Evolutionary conservation across 2,888 invertebrate species (phyloP), one percentile per base, ranked within the genome.

Genomic region (Habroteleia sp.): DNA sequence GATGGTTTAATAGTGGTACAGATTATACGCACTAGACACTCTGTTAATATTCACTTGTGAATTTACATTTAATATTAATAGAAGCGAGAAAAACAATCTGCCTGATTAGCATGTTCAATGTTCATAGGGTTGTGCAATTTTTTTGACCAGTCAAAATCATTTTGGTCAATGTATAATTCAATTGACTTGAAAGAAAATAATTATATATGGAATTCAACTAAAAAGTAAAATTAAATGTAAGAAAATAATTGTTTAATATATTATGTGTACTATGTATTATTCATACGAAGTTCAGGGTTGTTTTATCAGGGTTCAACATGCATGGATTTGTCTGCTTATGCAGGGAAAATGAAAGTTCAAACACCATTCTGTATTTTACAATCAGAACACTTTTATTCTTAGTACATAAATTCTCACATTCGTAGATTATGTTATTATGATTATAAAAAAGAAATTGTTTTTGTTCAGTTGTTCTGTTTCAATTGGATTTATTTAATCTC

Each of bases 51-150:
- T 10, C 11, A 1, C n/a, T 41, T 4, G 13, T n/a, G n/a, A 44
- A 7, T 46, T 46, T 27, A 13, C 25, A 17, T 11, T 8, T 10
- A 5, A 23, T 8, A 16, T 41, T 4, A n/a, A n/a, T 10, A 11
- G 7, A 50, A 17, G 23, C 3, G 37, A 50, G 31, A 60, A 48
- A 58, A 42, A 39, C 23, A 10, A 35, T 33, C 35, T 62, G 80
- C 80, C 72, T 81, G 3, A 48, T 42, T 14, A 35, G 20, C 48
- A 56, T 58, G 35, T 62, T 54, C 8, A 50, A 48, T 60, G 56
- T 65, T 52, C 65, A 66, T 73, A 73, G 73, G 73, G 73, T 73
- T 73, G 73, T 73, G 73, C 73, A 73, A n/a, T n/a, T n/a, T n/a
- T n/a, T 73, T 73, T 73, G 73, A 73, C 66, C 66, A 73, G 73